A percentile compares a stretch with the other conserved stretches of the same genome.
Evolutionary conservation across 2,888 invertebrate genomes (phyloP).

Genomic region (Hemicrepidius hirtus): DNA sequence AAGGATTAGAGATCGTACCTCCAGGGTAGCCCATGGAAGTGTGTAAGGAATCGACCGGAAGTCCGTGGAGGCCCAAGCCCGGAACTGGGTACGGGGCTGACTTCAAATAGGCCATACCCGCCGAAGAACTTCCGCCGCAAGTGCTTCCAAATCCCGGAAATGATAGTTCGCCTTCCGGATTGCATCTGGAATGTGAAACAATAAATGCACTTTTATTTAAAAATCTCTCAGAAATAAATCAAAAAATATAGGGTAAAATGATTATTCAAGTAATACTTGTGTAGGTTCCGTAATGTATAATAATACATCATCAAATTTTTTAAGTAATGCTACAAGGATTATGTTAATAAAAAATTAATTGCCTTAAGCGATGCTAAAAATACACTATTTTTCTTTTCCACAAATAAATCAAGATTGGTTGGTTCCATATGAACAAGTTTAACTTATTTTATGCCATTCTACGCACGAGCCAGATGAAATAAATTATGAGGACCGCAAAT

Average conservation of each 20-base stretch:
- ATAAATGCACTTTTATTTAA: conserved; percentile 13
- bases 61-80: conserved; percentile 74
- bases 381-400: conserved; percentile 5
- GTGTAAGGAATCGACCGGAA: conserved; percentile 80
- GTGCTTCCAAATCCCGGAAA: conserved; percentile 76
- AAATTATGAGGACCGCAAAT: background rate
- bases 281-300: background rate
- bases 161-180: conserved; percentile 76
- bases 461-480: conserved; percentile 21
- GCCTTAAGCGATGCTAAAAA: conserved; percentile 11
- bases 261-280: background rate
- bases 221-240: too few relatives aligned
- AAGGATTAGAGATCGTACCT: conserved; percentile 67
- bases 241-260: background rate
- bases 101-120: conserved; percentile 76
- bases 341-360: conserved; percentile 26
- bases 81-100: conserved; percentile 77
- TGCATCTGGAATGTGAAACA: conserved; percentile 71
- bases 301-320: background rate
- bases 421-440: conserved; percentile 15
- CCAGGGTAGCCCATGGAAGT: conserved; percentile 80
- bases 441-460: background rate
- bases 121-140: conserved; percentile 74
- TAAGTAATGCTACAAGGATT: conserved; percentile 11
- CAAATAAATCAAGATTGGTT: conserved; percentile 17